These are phyloP conservation scores for Astyanax mexicanus DNA, from an alignment of 2,797 vertebrate genomes.

Conservation along the genomic window DNA sequence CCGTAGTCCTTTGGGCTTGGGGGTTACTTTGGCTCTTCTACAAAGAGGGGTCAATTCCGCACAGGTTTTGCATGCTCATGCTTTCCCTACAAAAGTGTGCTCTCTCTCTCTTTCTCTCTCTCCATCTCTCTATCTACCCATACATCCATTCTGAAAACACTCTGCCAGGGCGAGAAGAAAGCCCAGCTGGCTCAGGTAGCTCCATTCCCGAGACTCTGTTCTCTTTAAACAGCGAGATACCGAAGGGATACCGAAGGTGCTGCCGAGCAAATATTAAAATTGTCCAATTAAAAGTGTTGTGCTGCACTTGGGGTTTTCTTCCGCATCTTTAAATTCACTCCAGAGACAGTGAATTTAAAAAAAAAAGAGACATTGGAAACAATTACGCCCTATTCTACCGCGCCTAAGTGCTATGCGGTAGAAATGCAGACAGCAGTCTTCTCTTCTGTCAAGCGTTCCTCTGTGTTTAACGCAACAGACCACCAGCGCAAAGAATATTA, in stretches of 20 bases:
- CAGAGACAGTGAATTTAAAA: not conserved
- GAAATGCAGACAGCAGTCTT: not conserved
- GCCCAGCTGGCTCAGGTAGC: not conserved
- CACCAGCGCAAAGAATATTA: not conserved
- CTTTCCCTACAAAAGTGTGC: too few species aligned
- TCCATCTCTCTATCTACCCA: too few species aligned
- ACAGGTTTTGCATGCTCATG: not conserved
- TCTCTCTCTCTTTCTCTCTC: not conserved
- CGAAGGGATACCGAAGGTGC: not conserved
- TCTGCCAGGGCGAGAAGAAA: not conserved
- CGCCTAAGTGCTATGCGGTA: not conserved
- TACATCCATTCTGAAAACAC: not conserved
- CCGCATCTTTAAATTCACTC: constrained; percentile 3
- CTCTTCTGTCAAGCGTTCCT: not conserved
- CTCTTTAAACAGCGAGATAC: not conserved
- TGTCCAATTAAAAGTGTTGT: not conserved
- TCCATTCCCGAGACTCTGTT: not conserved
- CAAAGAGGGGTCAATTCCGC: not conserved
- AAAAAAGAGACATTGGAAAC: not conserved
- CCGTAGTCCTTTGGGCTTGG: not conserved
- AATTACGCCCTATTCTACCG: not conserved
- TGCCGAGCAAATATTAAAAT: not conserved
- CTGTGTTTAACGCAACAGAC: not conserved
- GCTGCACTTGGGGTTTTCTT: not conserved
- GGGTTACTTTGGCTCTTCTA: not conserved